phyloP scores from a whole-genome alignment of 2,888 invertebrate genomes.

The Noctua janthina region DNA sequence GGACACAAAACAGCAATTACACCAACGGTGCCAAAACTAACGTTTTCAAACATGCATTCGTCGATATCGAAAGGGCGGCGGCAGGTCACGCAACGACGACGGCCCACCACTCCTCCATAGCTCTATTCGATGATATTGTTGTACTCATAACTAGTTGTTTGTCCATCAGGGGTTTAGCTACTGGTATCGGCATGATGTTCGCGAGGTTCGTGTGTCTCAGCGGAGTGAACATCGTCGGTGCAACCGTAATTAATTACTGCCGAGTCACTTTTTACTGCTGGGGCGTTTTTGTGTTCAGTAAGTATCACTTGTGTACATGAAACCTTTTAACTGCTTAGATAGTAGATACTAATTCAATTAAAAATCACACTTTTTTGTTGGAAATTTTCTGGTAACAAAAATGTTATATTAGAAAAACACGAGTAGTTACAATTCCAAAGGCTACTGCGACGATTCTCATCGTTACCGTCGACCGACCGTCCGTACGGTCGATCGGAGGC shows the following conservation, averaged over 20 bases:
- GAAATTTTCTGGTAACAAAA: neutral
- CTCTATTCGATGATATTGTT: neutral
- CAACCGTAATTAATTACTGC: slow-evolving; percentile 62
- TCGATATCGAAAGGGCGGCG: neutral
- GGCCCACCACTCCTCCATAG: neutral
- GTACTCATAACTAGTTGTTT: neutral
- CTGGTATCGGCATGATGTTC: slow-evolving; percentile 69
- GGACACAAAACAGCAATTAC: neutral
- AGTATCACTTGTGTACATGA: slow-evolving; percentile 35
- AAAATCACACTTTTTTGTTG: neutral
- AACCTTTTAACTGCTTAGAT: neutral
- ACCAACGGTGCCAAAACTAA: neutral
- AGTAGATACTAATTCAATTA: neutral
- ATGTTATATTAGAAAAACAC: neutral
- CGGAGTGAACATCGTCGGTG: slow-evolving; percentile 69
- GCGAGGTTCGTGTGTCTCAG: slow-evolving; percentile 67
- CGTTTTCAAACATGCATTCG: neutral
- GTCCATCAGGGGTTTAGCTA: slow-evolving; percentile 67
- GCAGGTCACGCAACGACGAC: too few species aligned
- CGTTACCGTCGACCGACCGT: too few species aligned
- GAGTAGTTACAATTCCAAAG: neutral
- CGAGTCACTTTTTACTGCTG: slow-evolving; percentile 70
- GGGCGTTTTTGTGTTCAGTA: slow-evolving; percentile 66
- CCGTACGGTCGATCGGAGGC: too few species aligned
- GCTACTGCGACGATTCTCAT: neutral